Base-by-base conservation (phyloP, 2,888 invertebrate species). In the Eubasilissa splendida region DNA sequence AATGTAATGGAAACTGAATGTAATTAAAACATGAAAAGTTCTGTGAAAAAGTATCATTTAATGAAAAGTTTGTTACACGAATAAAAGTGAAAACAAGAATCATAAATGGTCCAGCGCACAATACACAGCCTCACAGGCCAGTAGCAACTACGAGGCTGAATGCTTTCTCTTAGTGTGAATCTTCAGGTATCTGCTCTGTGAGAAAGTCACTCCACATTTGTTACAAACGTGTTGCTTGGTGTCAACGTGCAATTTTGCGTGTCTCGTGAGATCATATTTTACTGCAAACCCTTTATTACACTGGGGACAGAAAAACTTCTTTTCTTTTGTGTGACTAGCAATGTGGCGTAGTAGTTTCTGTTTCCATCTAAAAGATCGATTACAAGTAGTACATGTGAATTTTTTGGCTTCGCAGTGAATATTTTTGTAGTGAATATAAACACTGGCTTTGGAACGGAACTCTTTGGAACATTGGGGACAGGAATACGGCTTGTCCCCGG, bases 141-240 rank as follows among this genome's bases (percentile, higher is more conserved):
- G 42, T 42, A 42, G 42, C 11, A 10, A 33, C 71, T 63, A 59
- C 50, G 71, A 22, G 12, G 83, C 80, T 50, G 85, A 80, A 84
- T 89, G 89, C 82, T 88, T 87, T 68, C 87, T 87, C 50, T 85
- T 84, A 83, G 87, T 84, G 85, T 92, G 92, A 83, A 88, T 91
- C 76, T 88, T 89, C 14, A 92, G 85, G 85, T 92, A 92, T 33
- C 92, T 86, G 82, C 87, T 87, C 85, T 92, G 91, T 4, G 90
- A 89, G 85, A 92, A 92, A 52, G 86, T 86, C 66, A 87, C 86
- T 0, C 86, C 87, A 85, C 93, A 93, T 52, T 87, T 85, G 3
- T 86, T 85, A 84, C 92, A 92, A 7, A 86, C 84, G 85, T 86
- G 89, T 0, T 86, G 87, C 83, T 88, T 88, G 0, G 88, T 89